Evolutionary conservation across 2,888 invertebrate genomes (phyloP).

Genomic region (Trilocha varians): DNA sequence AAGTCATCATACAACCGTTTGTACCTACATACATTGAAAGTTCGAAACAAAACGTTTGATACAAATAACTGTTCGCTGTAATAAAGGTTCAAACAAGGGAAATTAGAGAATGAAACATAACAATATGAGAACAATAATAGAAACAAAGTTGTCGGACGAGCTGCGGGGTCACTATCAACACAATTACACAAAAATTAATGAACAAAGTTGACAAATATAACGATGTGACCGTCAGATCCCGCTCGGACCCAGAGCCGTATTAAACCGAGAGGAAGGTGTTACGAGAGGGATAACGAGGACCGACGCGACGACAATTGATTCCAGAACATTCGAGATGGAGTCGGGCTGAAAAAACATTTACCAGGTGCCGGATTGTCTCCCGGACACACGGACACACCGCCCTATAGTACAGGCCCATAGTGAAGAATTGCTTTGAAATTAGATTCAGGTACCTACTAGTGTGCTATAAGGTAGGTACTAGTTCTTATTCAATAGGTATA

Average conservation of each 20-base stretch:
- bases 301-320: neutral
- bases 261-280: too few relatives aligned
- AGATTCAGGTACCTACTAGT: too few relatives aligned
- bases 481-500: too few relatives aligned
- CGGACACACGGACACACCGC: conserved; percentile 1
- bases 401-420: conserved; percentile 8
- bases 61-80: neutral
- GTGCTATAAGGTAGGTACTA: too few relatives aligned
- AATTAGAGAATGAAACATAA: neutral
- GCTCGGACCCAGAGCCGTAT: neutral
- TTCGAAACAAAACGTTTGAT: too few relatives aligned
- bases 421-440: too few relatives aligned
- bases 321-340: conserved; percentile 3
- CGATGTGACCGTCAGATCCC: too few relatives aligned
- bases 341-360: conserved; percentile 5
- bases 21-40: conserved; percentile 2
- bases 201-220: neutral
- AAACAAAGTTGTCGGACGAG: neutral
- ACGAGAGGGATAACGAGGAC: neutral
- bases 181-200: neutral
- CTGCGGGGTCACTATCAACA: neutral
- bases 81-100: neutral
- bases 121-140: neutral
- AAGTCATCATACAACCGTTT: neutral
- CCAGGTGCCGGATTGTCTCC: conserved; percentile 3